Conservation (phyloP, 1,140 invertebrate species). For the Dryas iulia region DNA sequence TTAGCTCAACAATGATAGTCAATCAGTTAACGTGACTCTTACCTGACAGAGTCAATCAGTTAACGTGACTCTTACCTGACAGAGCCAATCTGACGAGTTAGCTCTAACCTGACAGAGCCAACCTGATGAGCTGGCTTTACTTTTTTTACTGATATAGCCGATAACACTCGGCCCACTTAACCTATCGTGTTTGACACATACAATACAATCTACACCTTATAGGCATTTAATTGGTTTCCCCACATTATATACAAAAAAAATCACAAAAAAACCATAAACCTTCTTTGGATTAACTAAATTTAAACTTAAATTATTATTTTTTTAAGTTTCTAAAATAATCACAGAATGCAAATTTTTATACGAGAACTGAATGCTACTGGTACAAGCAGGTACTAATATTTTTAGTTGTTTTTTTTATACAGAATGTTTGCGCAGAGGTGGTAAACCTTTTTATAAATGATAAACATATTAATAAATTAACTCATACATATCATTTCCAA, state of each 20-base stretch:
- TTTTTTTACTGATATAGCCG: no score
- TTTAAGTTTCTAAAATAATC: slow-evolving; percentile 27
- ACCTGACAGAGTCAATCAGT: no score
- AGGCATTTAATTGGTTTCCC: slow-evolving; percentile 43
- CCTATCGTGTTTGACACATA: slow-evolving; percentile 60
- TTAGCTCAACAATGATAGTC: no score
- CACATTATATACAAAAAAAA: slow-evolving; percentile 42
- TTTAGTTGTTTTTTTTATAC: not conserved
- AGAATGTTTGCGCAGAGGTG: not conserved
- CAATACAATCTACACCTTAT: slow-evolving; percentile 54
- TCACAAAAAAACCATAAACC: slow-evolving; percentile 34
- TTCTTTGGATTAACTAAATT: slow-evolving; percentile 42
- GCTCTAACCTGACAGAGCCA: not conserved
- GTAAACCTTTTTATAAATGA: not conserved
- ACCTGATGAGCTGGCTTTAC: not conserved
- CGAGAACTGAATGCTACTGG: not conserved
- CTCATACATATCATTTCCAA: no score
- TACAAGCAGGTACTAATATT: not conserved
- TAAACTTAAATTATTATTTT: slow-evolving; percentile 28
- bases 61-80: no score
- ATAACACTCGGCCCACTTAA: slow-evolving; percentile 30
- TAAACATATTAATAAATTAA: not conserved
- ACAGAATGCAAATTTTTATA: slow-evolving; percentile 24
- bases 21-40: no score
- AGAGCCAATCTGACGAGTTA: not conserved